Conservation (phyloP, 2,797 vertebrate species). For the Poeciliopsis gracilis region DNA sequence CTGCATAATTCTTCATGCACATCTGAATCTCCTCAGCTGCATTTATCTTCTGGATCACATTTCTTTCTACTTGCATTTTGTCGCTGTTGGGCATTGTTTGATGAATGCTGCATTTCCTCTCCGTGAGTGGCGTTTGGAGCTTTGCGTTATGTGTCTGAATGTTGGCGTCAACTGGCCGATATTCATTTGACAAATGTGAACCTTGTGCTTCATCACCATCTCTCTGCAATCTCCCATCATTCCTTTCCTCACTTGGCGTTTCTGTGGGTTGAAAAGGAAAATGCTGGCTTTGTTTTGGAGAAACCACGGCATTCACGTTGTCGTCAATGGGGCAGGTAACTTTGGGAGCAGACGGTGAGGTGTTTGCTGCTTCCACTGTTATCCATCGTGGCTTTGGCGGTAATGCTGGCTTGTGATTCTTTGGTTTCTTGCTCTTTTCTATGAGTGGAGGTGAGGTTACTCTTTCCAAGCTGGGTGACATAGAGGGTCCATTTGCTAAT, state of each 20-base stretch:
- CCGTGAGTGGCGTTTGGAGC: conserved; percentile 22
- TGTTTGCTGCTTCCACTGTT: conserved; percentile 56
- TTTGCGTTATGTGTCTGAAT: conserved; percentile 59
- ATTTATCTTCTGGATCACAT: conserved; percentile 73
- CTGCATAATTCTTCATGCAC: conserved; percentile 54
- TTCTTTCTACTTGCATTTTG: conserved; percentile 63
- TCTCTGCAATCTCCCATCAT: conserved; percentile 1
- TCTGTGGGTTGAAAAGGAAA: conserved; percentile 44
- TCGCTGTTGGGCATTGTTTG: conserved; percentile 19
- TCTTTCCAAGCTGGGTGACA: conserved; percentile 53
- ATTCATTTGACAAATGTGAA: conserved; percentile 38
- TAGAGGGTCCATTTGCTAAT: conserved; percentile 69
- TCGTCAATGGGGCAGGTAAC: conserved; percentile 67
- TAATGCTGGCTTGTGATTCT: conserved; percentile 73
- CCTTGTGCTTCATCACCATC: conserved; percentile 24
- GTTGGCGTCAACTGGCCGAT: conserved; percentile 31
- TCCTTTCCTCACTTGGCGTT: conserved; percentile 35
- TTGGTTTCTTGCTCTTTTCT: conserved; percentile 73
- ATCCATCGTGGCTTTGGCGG: conserved; percentile 77
- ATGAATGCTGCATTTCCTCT: conserved; percentile 30
- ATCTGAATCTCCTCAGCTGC: conserved; percentile 71
- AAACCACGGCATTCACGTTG: conserved; percentile 36
- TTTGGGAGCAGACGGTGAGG: conserved; percentile 66
- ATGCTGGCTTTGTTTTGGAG: conserved; percentile 41
- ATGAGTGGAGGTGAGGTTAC: conserved; percentile 62